Evolutionary conservation across 1,140 invertebrate species (phyloP).

Genomic region (Drosophila tropicalis): DNA sequence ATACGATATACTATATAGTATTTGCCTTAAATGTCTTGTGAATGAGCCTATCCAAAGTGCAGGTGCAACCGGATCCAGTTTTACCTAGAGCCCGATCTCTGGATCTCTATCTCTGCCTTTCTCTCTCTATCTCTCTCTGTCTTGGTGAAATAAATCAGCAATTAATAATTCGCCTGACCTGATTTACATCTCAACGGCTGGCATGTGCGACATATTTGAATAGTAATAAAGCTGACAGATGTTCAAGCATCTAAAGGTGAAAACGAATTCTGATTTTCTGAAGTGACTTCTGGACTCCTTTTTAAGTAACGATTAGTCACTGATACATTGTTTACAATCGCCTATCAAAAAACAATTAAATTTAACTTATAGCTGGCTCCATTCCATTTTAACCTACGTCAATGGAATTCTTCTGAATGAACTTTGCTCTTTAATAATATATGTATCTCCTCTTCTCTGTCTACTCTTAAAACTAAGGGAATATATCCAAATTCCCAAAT

Average conservation of each 20-base stretch:
- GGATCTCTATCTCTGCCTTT: background rate
- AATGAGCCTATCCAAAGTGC: background rate
- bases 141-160: background rate
- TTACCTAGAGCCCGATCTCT: background rate
- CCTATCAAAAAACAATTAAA: too few relatives aligned
- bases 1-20: background rate
- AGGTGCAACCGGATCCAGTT: slow-evolving; percentile 1
- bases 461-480: too few relatives aligned
- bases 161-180: slow-evolving; percentile 5
- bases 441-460: too few relatives aligned
- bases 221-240: background rate
- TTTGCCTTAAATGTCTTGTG: background rate
- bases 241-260: background rate
- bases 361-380: too few relatives aligned
- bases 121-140: background rate
- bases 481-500: too few relatives aligned
- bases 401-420: too few relatives aligned
- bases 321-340: too few relatives aligned
- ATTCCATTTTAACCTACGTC: too few relatives aligned
- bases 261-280: background rate
- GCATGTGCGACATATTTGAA: slow-evolving; percentile 3
- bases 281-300: too few relatives aligned
- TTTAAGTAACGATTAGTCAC: too few relatives aligned
- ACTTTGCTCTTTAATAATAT: too few relatives aligned
- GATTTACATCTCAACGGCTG: background rate